Evolutionary conservation across 2,888 invertebrate species (phyloP), one percentile per base, ranked within the genome.

Genomic region (Molorchus minor): DNA sequence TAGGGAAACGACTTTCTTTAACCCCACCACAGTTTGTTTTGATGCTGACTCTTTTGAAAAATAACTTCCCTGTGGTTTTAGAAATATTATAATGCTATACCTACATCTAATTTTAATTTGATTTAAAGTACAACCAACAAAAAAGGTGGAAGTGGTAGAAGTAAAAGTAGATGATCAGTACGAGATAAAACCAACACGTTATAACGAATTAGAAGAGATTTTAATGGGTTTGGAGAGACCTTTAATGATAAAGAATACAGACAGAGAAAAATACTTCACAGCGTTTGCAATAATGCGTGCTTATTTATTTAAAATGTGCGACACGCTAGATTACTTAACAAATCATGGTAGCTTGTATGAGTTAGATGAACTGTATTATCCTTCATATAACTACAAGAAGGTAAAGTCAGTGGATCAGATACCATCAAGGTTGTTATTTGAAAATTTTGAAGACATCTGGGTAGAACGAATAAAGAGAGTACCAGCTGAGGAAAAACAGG

Each of bases 161-260:
- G 29, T 17, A 25, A 13, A 21, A 1, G 20, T 19, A 7, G 43
- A 13, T 8, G 43, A 43, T 7, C 12, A 10, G n/a, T 49, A 36
- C 20, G 10, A 53, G 35, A 54, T 62, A 45, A 51, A 55, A 21
- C 49, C 58, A 38, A 56, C 56, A 12, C 63, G 65, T 44, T 62
- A 58, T 35, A 57, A 60, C 4, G 55, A 65, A 49, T 44, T 73
- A 1, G 58, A 66, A 52, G 44, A 36, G 8, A 44, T 72, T 5
- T 15, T 72, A 17, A 55, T 52, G n/a, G 58, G 63, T 53, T 49
- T 73, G 7, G 67, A 70, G 56, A 62, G 65, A 44, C 67, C 69
- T 0, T 65, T 61, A 13, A 68, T 68, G 56, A 61, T 59, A 21
- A n/a, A 38, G 12, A 72, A 72, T 40, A 61, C 13, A 13, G 61